A percentile compares a stretch with the other conserved stretches of the same genome.
Conservation (phyloP, 2,888 invertebrate species). For the Torymus texanus region DNA sequence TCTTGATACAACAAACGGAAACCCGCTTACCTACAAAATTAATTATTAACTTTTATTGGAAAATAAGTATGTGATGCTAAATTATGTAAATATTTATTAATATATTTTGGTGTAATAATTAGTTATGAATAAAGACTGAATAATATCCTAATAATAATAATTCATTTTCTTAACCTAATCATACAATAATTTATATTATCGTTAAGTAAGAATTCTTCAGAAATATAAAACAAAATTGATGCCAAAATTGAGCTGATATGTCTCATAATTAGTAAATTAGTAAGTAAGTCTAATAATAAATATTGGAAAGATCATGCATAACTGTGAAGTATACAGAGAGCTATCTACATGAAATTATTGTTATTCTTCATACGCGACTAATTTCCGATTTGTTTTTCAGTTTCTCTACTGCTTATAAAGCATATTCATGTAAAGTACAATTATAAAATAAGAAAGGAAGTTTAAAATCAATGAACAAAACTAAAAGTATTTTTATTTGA, state of each 20-base stretch:
- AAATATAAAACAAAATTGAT: no score
- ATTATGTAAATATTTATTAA: constrained; percentile 46
- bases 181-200: no score
- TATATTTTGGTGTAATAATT: constrained; percentile 69
- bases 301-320: not conserved
- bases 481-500: no score
- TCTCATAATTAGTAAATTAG: no score
- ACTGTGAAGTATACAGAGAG: constrained; percentile 15
- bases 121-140: constrained; percentile 71
- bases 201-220: no score
- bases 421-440: no score
- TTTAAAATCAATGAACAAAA: no score
- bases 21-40: constrained; percentile 13
- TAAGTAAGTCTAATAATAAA: no score
- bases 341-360: not conserved
- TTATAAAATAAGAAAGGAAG: no score
- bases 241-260: no score
- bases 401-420: no score
- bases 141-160: constrained; percentile 36
- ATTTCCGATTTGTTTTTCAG: constrained; percentile 32
- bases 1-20: constrained; percentile 61
- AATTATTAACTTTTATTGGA: constrained; percentile 17
- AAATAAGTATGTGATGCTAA: not conserved
- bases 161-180: no score
- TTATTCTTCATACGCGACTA: constrained; percentile 15